Conservation (phyloP, 2,797 vertebrate species). For the Numenius phaeopus region DNA sequence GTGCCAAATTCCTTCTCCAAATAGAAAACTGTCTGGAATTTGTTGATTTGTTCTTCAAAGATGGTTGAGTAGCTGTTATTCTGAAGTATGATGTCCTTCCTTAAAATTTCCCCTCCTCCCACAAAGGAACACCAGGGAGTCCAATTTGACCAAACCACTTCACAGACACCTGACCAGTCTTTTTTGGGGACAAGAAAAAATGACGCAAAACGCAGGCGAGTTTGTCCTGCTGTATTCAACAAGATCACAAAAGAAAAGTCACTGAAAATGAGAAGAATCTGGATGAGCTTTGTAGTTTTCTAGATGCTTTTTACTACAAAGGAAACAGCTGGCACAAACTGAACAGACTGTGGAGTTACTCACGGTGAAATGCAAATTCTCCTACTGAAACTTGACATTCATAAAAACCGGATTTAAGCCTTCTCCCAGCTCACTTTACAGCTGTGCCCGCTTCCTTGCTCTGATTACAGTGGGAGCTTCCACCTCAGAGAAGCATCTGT, state of each 20-base stretch:
- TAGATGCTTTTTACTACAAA: conserved; percentile 24
- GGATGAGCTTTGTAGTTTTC: neutral
- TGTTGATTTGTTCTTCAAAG: neutral
- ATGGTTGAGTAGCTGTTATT: rapidly evolving
- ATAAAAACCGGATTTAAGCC: neutral
- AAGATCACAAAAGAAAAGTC: neutral
- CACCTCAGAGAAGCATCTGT: neutral
- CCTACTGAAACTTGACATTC: neutral
- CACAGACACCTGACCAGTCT: neutral
- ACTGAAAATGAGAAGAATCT: neutral
- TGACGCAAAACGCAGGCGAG: rapidly evolving
- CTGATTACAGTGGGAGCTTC: neutral
- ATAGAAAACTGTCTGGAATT: neutral
- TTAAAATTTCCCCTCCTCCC: neutral
- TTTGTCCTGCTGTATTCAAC: neutral
- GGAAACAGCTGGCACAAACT: neutral
- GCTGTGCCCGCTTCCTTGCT: neutral
- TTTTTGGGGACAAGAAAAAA: neutral
- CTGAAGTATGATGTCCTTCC: neutral
- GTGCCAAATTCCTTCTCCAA: neutral
- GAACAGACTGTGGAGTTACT: neutral
- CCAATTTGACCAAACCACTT: neutral
- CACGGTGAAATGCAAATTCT: neutral
- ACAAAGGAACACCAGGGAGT: neutral
- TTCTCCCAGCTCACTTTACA: neutral